Base-by-base conservation (phyloP, 2,797 vertebrate genomes). In the Coendou prehensilis region DNA sequence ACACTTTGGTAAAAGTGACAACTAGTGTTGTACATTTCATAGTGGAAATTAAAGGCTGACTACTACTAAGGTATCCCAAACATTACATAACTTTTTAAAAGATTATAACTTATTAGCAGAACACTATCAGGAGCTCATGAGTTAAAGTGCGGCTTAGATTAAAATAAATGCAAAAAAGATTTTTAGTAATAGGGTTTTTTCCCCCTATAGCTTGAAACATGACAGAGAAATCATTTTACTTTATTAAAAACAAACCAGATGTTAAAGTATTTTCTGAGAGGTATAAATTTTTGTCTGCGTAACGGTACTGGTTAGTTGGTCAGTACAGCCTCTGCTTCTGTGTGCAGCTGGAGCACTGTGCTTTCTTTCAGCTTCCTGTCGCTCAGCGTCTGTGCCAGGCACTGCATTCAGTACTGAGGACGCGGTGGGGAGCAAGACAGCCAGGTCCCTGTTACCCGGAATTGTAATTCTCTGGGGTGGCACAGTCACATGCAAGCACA, bases 151-250 rank as follows among this genome's bases (percentile, higher is more conserved):
- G 28, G 64, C 45, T 78, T 69, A 82, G 23, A 81, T 88, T 50
- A 64, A 94, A 88, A 76, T 86, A 95, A 93, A 73, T 78, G 59
- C 4, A 93, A 84, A 95, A 78, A 83, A 22, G 10, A 76, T n/a
- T 28, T 92, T 9, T 2, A 57, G 50, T 71, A 75, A 64, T 73
- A 64, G 0, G 28, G 20, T 10, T 59, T 61, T 61, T 14, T 14
- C 7, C 9, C 8, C 54, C 45, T 67, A 41, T 87, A 81, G 28
- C 52, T 87, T 91, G 47, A 13, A 83, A 87, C 8, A 91, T 69
- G 56, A 93, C 26, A 91, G 15, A 67, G 11, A 92, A 80, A 56
- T 87, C 50, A 37, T 73, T 87, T 94, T 61, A 83, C 15, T 84
- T 88, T 52, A 89, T 52, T 83, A 75, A 85, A 91, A 89, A 57